Base-by-base conservation (phyloP, 2,113 vertebrate species). In the Arvicanthis niloticus region DNA sequence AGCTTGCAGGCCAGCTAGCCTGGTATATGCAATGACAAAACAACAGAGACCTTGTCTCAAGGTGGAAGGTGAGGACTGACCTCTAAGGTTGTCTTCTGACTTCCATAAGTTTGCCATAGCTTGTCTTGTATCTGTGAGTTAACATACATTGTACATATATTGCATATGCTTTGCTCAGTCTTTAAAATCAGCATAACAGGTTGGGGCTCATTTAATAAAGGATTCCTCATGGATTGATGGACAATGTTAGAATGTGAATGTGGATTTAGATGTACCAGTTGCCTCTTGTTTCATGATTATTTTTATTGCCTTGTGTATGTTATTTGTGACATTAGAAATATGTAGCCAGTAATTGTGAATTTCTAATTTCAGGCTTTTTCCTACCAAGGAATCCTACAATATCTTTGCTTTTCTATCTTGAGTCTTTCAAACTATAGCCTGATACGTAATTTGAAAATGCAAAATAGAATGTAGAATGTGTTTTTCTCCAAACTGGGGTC, bases 371-470 rank as follows among this genome's bases (percentile, higher is more conserved):
- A 86, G 16, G 19, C 51, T 94, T 96, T 98, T 93, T 91, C 45
- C 75, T 96, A 22, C 34, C 53, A 82, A 89, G 60, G 93, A 91
- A 72, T 88, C 22, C 73, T 58, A 89, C 13, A 56, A 37, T 76
- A 19, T 93, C 24, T 94, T 73, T 82, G 24, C 85, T 45, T 45
- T 86, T 68, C 34, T 12, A 67, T n/a, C 2, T 65, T 19, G 26
- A 86, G 17, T 88, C 48, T 97, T 80, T 92, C 45, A 94, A 95
- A 80, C 17, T 72, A 13, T 88, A 94, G 26, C 60, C 37, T 94
- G 62, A 93, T 78, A 84, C 62, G 21, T 40, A 82, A 68, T 94
- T 88, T 73, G 51, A 92, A 13, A 81, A 42, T 89, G 56, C 29
- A 90, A 37, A 68, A n/a, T 76, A 78, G 80, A 91, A 40, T 80